These are phyloP conservation scores for Amblyteles armatorius DNA, from an alignment of 2,888 invertebrate species.

Conservation along the genomic window DNA sequence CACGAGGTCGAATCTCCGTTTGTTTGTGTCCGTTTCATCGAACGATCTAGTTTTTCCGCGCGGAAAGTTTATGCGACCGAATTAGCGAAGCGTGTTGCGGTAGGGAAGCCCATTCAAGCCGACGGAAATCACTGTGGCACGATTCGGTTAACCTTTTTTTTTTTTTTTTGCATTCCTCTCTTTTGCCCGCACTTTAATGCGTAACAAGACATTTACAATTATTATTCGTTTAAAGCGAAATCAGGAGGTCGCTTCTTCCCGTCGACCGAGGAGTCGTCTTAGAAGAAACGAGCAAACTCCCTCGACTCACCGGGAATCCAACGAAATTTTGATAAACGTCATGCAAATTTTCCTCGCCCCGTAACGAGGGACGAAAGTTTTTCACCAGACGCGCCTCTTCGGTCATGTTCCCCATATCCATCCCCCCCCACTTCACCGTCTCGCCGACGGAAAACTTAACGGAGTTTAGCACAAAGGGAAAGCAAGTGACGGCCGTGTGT, in stretches of 20 bases:
- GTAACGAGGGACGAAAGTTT: slow-evolving; percentile 75
- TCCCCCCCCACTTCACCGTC: background rate
- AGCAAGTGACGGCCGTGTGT: slow-evolving; percentile 55
- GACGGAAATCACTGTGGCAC: background rate
- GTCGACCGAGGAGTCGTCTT: slow-evolving; percentile 18
- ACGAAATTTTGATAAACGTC: slow-evolving; percentile 75
- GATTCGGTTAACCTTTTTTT: background rate
- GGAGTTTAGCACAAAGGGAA: slow-evolving; percentile 64
- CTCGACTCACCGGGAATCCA: slow-evolving; percentile 25
- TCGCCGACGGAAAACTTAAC: slow-evolving; percentile 57
- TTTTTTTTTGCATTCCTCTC: background rate
- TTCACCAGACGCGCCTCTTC: slow-evolving; percentile 66
- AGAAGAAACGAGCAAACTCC: slow-evolving; percentile 51
- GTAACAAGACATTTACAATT: slow-evolving; percentile 62
- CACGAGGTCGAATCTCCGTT: slow-evolving; percentile 39
- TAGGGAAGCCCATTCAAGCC: background rate
- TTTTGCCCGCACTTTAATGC: slow-evolving; percentile 23
- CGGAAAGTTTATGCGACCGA: slow-evolving; percentile 48
- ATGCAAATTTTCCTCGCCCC: slow-evolving; percentile 73
- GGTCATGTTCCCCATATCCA: slow-evolving; percentile 36
- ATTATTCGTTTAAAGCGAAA: slow-evolving; percentile 59
- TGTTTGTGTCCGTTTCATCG: slow-evolving; percentile 55
- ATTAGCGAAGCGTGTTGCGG: slow-evolving; percentile 34
- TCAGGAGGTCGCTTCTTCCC: slow-evolving; percentile 51
- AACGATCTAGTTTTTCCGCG: slow-evolving; percentile 48